phyloP scores from a whole-genome alignment of 2,888 invertebrate genomes.

The Rosalia funebris region DNA sequence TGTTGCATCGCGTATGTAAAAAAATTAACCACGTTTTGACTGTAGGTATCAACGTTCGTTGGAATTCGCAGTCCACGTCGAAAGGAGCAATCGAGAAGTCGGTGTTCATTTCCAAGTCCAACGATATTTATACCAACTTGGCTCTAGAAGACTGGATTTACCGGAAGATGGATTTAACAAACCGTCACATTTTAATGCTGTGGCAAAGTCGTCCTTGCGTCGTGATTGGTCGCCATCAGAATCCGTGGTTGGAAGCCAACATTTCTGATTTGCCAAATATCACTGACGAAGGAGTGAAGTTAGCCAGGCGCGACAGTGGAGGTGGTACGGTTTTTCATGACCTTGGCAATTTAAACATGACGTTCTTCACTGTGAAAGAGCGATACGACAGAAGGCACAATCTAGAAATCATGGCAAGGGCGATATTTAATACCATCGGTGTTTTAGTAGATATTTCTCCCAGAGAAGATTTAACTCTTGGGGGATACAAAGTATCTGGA shows the following conservation, averaged over 20 bases:
- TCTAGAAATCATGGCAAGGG: slow-evolving; percentile 85
- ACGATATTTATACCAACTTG: slow-evolving; percentile 90
- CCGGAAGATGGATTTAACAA: slow-evolving; percentile 82
- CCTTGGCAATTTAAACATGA: slow-evolving; percentile 89
- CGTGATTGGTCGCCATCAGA: slow-evolving; percentile 96
- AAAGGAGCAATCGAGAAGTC: slow-evolving; percentile 75
- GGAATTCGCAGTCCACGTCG: slow-evolving; percentile 34
- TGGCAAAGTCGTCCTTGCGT: slow-evolving; percentile 96
- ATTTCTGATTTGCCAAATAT: slow-evolving; percentile 69
- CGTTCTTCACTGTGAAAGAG: slow-evolving; percentile 87
- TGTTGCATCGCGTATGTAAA: too few species aligned
- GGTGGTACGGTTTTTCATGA: slow-evolving; percentile 98
- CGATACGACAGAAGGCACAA: slow-evolving; percentile 89
- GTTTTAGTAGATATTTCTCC: slow-evolving; percentile 80
- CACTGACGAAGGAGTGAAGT: slow-evolving; percentile 72
- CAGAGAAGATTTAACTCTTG: slow-evolving; percentile 87
- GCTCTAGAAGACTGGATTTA: slow-evolving; percentile 98
- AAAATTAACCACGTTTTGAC: neutral
- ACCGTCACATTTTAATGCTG: slow-evolving; percentile 86
- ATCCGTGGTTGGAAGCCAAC: slow-evolving; percentile 94
- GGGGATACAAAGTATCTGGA: slow-evolving; percentile 84
- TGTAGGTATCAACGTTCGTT: slow-evolving; percentile 40
- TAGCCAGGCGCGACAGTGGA: slow-evolving; percentile 93
- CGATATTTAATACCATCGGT: slow-evolving; percentile 84
- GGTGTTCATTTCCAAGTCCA: slow-evolving; percentile 91